phyloP scores from a whole-genome alignment of 2,113 vertebrate species.

The Progne subis region DNA sequence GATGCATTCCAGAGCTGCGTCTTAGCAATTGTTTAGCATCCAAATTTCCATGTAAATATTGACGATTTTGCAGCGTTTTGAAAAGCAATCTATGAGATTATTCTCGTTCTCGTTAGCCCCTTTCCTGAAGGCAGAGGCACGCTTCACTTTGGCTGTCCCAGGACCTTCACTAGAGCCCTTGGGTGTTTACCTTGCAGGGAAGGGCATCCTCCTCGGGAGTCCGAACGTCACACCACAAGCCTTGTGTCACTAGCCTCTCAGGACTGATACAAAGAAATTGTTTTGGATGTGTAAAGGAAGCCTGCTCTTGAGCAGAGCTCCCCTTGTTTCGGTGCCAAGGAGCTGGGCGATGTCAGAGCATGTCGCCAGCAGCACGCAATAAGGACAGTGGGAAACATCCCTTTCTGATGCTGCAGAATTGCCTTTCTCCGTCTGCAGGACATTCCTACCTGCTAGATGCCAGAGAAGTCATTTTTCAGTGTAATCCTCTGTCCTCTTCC shows the following conservation, averaged over 20 bases:
- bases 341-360: not conserved
- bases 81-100: constrained; percentile 33
- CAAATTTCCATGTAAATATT: constrained; percentile 71
- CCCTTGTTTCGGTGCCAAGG: not conserved
- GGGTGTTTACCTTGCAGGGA: fast-evolving
- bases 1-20: constrained; percentile 75
- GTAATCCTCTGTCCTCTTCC: not conserved
- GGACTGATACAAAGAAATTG: not conserved
- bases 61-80: constrained; percentile 54
- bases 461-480: not conserved
- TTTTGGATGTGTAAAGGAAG: not conserved
- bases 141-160: not conserved
- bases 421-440: not conserved
- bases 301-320: not conserved
- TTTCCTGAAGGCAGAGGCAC: not conserved
- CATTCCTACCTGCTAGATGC: not conserved
- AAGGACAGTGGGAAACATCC: not conserved
- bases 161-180: not conserved
- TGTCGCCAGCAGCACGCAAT: fast-evolving
- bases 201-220: not conserved
- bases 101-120: not conserved
- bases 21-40: constrained; percentile 74
- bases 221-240: fast-evolving
- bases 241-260: not conserved
- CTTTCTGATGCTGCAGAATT: not conserved